Percentiles rank a stretch among this genome's conserved stretches.
Evolutionary conservation across 2,113 vertebrate genomes (phyloP).

Genomic region (Anolis sagrei): DNA sequence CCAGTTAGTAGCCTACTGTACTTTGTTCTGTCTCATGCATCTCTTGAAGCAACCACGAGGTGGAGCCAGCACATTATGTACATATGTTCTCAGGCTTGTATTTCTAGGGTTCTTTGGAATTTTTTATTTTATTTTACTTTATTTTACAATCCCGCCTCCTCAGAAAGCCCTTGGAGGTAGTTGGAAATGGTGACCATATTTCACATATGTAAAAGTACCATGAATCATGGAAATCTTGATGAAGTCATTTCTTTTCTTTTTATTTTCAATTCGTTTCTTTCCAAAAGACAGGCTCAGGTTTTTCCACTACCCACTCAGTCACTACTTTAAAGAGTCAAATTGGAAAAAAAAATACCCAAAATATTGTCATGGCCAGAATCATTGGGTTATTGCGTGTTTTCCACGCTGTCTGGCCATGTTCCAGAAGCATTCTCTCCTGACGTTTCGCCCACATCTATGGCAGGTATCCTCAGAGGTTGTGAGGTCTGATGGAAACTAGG

Average conservation of each 20-base stretch:
- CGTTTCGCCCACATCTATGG: too few species aligned
- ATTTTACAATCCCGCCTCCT: constrained; percentile 31
- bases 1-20: too few species aligned
- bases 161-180: constrained; percentile 42
- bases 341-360: constrained; percentile 18
- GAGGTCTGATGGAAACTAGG: too few species aligned
- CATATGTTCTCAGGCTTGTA: too few species aligned
- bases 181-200: constrained; percentile 65
- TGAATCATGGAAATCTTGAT: constrained; percentile 68
- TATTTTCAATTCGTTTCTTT: constrained; percentile 57
- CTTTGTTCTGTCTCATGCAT: too few species aligned
- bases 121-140: background rate
- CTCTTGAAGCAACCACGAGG: constrained; percentile 49
- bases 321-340: constrained; percentile 38
- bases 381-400: too few species aligned
- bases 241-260: constrained; percentile 53
- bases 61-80: constrained; percentile 52
- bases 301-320: constrained; percentile 68
- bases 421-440: too few species aligned
- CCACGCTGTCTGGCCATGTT: too few species aligned
- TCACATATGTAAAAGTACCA: constrained; percentile 56
- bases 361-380: too few species aligned
- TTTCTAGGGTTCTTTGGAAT: too few species aligned
- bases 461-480: too few species aligned
- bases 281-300: constrained; percentile 49